Percentiles rank a stretch among this genome's conserved stretches.
Evolutionary conservation across 2,888 invertebrate genomes (phyloP).

Genomic region (Drosophila rubida): DNA sequence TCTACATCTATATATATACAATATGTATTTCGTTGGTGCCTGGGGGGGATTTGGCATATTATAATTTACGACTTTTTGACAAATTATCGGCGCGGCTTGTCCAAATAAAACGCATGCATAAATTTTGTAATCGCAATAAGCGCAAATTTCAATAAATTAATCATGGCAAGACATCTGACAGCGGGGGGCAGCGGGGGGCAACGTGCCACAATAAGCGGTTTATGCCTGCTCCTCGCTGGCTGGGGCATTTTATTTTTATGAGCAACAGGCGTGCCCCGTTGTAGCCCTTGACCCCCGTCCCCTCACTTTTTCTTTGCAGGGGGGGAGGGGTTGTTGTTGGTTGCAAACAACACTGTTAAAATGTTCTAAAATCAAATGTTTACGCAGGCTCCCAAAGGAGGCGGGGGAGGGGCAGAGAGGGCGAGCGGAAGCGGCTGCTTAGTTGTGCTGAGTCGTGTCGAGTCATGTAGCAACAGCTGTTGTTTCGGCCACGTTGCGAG

Average conservation of each 20-base stretch:
- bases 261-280: slow-evolving; percentile 54
- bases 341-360: slow-evolving; percentile 33
- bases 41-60: slow-evolving; percentile 45
- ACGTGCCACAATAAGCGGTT: slow-evolving; percentile 55
- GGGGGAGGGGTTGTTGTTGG: too few relatives aligned
- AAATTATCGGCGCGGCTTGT: slow-evolving; percentile 77
- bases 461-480: slow-evolving; percentile 75
- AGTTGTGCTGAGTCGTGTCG: slow-evolving; percentile 63
- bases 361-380: slow-evolving; percentile 68
- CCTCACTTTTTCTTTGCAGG: not conserved
- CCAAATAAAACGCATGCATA: slow-evolving; percentile 71
- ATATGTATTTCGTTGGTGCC: too few relatives aligned
- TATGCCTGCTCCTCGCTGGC: slow-evolving; percentile 18
- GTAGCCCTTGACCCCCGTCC: not conserved
- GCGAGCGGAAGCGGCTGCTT: slow-evolving; percentile 18
- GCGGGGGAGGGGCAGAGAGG: not conserved
- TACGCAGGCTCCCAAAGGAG: slow-evolving; percentile 38
- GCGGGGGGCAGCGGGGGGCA: not conserved
- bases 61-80: slow-evolving; percentile 80
- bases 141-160: slow-evolving; percentile 78
- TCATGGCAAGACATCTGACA: slow-evolving; percentile 63
- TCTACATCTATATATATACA: too few relatives aligned
- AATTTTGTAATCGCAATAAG: slow-evolving; percentile 74
- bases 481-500: slow-evolving; percentile 68
- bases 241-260: slow-evolving; percentile 25